A percentile compares a stretch with the other conserved stretches of the same genome.
Conservation (phyloP, 2,888 invertebrate genomes). For the Pyrgus malvae region DNA sequence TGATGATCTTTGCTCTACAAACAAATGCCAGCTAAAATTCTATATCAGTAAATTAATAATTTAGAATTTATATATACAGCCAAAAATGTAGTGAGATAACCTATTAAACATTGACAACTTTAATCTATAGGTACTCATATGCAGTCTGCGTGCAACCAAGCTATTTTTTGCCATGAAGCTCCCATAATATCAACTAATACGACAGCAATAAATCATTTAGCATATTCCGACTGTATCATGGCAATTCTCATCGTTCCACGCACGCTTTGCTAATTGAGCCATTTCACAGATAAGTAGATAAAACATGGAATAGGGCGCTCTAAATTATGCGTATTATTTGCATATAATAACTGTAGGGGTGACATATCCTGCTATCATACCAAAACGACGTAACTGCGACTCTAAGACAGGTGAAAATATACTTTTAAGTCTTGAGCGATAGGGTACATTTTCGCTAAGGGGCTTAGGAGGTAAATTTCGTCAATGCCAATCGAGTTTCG, state of each 20-base stretch:
- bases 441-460: slow-evolving; percentile 18
- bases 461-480: slow-evolving; percentile 15
- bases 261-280: slow-evolving; percentile 75
- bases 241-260: slow-evolving; percentile 49
- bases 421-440: slow-evolving; percentile 11
- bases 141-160: too few species aligned
- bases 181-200: slow-evolving; percentile 30
- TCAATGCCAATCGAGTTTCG: slow-evolving; percentile 35
- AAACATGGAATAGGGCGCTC: slow-evolving; percentile 72
- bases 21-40: too few species aligned
- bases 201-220: slow-evolving; percentile 69
- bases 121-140: too few species aligned
- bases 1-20: background rate
- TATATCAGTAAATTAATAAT: too few species aligned
- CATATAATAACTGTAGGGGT: slow-evolving; percentile 76
- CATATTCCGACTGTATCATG: slow-evolving; percentile 66
- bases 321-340: slow-evolving; percentile 79
- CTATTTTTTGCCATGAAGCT: too few species aligned
- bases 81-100: too few species aligned
- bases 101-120: too few species aligned
- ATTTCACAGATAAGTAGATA: slow-evolving; percentile 81
- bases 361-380: slow-evolving; percentile 46
- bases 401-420: slow-evolving; percentile 23
- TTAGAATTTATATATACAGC: too few species aligned
- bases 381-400: slow-evolving; percentile 34